Conservation (phyloP, 2,888 invertebrate genomes). For the Leptopilina drosophilae region DNA sequence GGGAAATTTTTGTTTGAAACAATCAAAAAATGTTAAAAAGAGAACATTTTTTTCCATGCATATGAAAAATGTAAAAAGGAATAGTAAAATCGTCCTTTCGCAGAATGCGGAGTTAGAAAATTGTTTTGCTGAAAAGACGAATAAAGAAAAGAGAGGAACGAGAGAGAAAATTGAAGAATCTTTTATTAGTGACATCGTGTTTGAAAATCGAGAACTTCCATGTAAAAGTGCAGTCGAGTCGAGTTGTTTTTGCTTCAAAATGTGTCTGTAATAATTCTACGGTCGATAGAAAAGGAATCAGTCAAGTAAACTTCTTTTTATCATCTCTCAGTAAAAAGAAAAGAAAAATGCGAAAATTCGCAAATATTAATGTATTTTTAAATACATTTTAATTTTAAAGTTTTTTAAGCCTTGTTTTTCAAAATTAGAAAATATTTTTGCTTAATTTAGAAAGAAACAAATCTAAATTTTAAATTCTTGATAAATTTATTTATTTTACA, state of each 20-base stretch:
- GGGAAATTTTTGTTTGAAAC: too few species aligned
- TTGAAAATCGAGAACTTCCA: constrained; percentile 14
- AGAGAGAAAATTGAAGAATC: background rate
- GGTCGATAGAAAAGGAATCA: constrained; percentile 41
- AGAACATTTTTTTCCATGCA: too few species aligned
- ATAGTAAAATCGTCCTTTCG: constrained; percentile 18
- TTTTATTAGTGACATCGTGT: constrained; percentile 21
- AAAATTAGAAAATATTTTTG: too few species aligned
- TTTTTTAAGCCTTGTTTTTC: too few species aligned
- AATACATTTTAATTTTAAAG: too few species aligned
- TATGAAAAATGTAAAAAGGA: background rate
- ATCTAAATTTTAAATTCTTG: too few species aligned
- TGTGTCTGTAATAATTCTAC: constrained; percentile 53
- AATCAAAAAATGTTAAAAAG: too few species aligned
- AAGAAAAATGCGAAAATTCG: background rate
- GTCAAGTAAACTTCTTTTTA: background rate
- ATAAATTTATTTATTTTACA: too few species aligned
- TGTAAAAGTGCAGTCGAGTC: constrained; percentile 15
- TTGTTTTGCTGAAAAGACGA: background rate
- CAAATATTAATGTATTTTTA: too few species aligned
- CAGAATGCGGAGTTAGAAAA: background rate
- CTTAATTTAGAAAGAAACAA: too few species aligned
- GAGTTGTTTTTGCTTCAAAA: constrained; percentile 63
- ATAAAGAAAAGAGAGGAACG: background rate
- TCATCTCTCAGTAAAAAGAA: background rate